Evolutionary conservation across 2,113 vertebrate genomes (phyloP), one percentile per base, ranked within the genome.

Genomic region (Myocastor coypus): DNA sequence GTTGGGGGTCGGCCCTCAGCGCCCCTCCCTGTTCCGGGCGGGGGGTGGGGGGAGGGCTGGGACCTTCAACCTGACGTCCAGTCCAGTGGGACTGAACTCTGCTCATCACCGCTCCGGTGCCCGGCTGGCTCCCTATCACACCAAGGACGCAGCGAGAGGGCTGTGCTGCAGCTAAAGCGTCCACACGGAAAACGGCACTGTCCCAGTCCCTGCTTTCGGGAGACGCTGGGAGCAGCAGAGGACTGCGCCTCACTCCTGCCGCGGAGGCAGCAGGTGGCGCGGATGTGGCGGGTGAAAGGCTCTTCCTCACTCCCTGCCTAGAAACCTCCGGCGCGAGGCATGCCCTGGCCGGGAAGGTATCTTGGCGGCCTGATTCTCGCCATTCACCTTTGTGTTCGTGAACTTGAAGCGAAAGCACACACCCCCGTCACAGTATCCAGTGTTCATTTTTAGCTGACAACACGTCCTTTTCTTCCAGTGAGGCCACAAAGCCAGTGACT

Each of bases 381-480:
- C 17, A 11, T 3, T 83, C 6, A 13, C 52, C 28, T 9, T 20
- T 26, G n/a, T 2, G 32, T 8, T 9, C 4, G 59, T 22, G 50
- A 82, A 16, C 28, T 10, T 8, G 40, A 55, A 28, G 22, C 0
- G 5, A 7, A 0, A 1, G 30, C 50, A 1, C 4, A 0, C 28
- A 9, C 2, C 0, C 3, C 30, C 46, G 34, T 30, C 78, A 0
- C 20, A 50, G 42, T 12, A 26, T 19, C n/a, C 30, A 3, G 22
- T 1, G 6, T 57, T 82, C 52, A 28, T 77, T 69, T 73, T 59
- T 8, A 73, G 30, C 59, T 20, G 66, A 66, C 57, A 17, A 6
- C 24, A 17, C 46, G 11, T 1, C 6, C 20, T 40, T 89, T 77
- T 64, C 37, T 73, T 73, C 12, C 57, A 26, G 19, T 28, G 66